Percentiles rank a stretch among this genome's conserved stretches.
Evolutionary conservation across 2,888 invertebrate species (phyloP).

Genomic region (Erannis defoliaria): DNA sequence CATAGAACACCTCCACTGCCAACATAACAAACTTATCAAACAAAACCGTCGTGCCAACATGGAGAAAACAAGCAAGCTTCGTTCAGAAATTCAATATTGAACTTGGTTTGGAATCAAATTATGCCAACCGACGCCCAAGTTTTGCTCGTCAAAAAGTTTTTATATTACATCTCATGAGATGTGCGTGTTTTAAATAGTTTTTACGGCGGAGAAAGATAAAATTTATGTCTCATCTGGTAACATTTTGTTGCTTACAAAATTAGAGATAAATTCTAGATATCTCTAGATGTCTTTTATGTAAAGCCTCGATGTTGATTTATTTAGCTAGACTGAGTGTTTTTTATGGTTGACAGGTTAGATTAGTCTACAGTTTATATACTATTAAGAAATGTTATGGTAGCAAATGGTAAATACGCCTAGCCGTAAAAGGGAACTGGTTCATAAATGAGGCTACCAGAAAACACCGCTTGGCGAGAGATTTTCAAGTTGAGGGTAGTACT

Average conservation of each 20-base stretch:
- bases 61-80: conserved; percentile 46
- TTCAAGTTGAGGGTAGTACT: too few relatives aligned
- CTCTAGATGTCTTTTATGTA: neutral
- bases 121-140: conserved; percentile 58
- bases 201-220: conserved; percentile 14
- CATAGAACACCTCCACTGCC: conserved; percentile 26
- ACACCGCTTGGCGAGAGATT: too few relatives aligned
- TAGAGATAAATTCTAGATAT: neutral
- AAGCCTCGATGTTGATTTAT: neutral
- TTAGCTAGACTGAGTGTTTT: too few relatives aligned
- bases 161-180: conserved; percentile 41
- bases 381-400: too few relatives aligned
- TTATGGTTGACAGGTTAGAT: too few relatives aligned
- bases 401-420: too few relatives aligned
- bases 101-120: conserved; percentile 62
- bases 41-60: conserved; percentile 40
- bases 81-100: conserved; percentile 61
- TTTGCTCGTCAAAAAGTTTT: conserved; percentile 49
- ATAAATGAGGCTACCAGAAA: too few relatives aligned
- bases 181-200: conserved; percentile 41
- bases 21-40: conserved; percentile 44
- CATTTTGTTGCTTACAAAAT: conserved; percentile 12
- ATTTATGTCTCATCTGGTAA: conserved; percentile 15
- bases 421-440: too few relatives aligned
- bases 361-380: too few relatives aligned